Percentiles rank a stretch among this genome's conserved stretches.
These are phyloP conservation scores for Standfussiana lucernea DNA, from an alignment of 2,888 invertebrate species.

Conservation along the genomic window DNA sequence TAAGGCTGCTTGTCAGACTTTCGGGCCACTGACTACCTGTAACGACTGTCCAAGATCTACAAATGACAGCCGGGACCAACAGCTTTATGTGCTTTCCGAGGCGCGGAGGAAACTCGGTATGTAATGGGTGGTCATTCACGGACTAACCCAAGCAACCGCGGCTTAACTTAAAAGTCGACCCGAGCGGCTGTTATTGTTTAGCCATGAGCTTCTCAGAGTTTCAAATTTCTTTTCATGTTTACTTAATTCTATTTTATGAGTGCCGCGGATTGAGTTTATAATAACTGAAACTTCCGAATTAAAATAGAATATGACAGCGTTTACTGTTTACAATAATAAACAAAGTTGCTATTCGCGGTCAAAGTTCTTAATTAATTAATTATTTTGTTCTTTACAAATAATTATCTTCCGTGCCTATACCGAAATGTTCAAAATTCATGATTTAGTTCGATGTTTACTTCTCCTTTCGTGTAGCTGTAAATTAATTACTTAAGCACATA, in stretches of 20 bases:
- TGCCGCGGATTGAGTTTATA: not conserved
- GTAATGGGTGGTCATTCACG: too few relatives aligned
- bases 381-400: constrained; percentile 8
- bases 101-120: too few relatives aligned
- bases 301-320: not conserved
- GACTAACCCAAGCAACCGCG: too few relatives aligned
- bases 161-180: too few relatives aligned
- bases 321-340: not conserved
- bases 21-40: too few relatives aligned
- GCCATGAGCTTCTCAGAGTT: too few relatives aligned
- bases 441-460: constrained; percentile 24
- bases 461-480: not conserved
- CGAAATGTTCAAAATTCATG: constrained; percentile 22
- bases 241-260: not conserved
- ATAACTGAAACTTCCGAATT: not conserved
- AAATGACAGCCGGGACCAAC: too few relatives aligned
- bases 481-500: constrained; percentile 21
- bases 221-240: not conserved
- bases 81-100: too few relatives aligned
- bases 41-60: too few relatives aligned
- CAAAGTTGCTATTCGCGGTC: constrained; percentile 8
- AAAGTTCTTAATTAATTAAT: constrained; percentile 22
- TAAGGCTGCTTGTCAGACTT: too few relatives aligned
- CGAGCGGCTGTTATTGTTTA: too few relatives aligned
- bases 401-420: constrained; percentile 39